These are phyloP conservation scores for Microhierax caerulescens DNA, from an alignment of 2,797 vertebrate species.

Conservation along the genomic window DNA sequence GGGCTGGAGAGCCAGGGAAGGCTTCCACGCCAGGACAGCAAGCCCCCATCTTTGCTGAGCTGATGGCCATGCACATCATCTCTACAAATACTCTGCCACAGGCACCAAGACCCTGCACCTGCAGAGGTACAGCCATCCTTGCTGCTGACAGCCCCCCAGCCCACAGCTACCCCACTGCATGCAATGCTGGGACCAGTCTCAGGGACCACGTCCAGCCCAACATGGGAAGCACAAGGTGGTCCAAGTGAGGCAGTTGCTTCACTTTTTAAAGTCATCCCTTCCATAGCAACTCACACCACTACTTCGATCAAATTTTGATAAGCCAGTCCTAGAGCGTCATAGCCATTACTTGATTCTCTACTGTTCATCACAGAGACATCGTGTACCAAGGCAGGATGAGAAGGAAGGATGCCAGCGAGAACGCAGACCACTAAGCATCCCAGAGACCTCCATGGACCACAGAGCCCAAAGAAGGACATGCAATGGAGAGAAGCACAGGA, in stretches of 20 bases:
- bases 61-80: neutral
- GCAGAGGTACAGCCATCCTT: neutral
- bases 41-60: neutral
- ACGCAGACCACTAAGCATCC: neutral
- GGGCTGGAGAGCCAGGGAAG: fast-evolving
- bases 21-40: neutral
- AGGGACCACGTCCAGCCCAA: fast-evolving
- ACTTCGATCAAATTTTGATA: neutral
- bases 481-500: neutral
- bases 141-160: neutral
- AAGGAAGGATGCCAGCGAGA: neutral
- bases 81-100: neutral
- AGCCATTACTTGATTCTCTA: neutral
- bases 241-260: neutral
- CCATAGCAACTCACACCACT: neutral
- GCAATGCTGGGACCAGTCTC: neutral
- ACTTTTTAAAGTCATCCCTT: neutral
- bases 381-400: fast-evolving
- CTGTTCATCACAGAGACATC: neutral
- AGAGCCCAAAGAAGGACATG: neutral
- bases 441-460: neutral
- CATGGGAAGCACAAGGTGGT: neutral
- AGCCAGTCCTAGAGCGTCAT: neutral
- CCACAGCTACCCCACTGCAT: fast-evolving
- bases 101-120: neutral